Evolutionary conservation across 92 coral and sea anemone genomes (phyloP).

Genomic region (Desmophyllum pertusum): DNA sequence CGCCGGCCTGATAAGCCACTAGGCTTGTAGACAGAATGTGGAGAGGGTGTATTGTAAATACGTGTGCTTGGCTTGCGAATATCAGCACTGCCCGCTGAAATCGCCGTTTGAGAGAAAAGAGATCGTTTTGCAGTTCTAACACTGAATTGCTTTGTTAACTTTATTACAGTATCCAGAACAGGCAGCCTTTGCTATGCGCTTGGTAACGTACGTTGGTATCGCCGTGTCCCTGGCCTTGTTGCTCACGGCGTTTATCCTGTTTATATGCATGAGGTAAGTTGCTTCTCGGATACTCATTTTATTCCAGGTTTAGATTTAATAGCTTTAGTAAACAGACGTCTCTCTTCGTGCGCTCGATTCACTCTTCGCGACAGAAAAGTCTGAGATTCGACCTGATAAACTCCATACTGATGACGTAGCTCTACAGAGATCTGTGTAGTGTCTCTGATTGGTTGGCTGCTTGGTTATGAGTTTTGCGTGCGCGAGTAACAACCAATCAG

Average conservation of each 20-base stretch:
- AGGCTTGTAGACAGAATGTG: no score
- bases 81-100: not conserved
- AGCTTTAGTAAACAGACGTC: no score
- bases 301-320: not conserved
- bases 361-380: no score
- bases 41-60: no score
- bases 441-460: no score
- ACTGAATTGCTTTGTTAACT: not conserved
- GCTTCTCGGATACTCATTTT: not conserved
- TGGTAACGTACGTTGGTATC: conserved; percentile 89
- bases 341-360: no score
- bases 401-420: no score
- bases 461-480: no score
- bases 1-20: no score
- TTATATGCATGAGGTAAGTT: conserved; percentile 82
- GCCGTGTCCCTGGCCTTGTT: conserved; percentile 82
- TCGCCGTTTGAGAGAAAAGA: not conserved
- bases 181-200: conserved; percentile 80
- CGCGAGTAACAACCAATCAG: not conserved
- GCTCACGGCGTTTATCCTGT: conserved; percentile 74
- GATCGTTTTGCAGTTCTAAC: not conserved
- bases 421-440: no score
- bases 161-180: conserved; percentile 73
- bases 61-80: no score
- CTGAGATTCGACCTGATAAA: no score